Evolutionary conservation across 1,140 invertebrate species (phyloP).

Genomic region (Oreohelix idahoensis): DNA sequence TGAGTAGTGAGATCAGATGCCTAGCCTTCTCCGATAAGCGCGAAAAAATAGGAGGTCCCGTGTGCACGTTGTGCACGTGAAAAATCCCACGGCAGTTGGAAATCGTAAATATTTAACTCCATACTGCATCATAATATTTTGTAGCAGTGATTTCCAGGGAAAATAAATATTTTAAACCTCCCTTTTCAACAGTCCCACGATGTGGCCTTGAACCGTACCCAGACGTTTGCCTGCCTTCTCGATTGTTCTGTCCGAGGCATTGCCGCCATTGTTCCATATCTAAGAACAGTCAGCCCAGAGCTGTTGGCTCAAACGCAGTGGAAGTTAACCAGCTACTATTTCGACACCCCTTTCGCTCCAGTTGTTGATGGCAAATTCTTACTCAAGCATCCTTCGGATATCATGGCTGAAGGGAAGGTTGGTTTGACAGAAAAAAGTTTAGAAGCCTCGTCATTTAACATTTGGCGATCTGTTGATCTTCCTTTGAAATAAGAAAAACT

Average conservation of each 20-base stretch:
- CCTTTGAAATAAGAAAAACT: not conserved
- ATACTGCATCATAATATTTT: not conserved
- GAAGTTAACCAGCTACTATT: not conserved
- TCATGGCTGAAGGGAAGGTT: not conserved
- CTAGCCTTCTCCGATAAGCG: no score
- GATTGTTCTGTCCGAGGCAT: not conserved
- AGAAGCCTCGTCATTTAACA: not conserved
- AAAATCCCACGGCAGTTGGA: no score
- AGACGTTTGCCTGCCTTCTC: not conserved
- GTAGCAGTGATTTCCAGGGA: no score
- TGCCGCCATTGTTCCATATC: not conserved
- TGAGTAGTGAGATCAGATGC: no score
- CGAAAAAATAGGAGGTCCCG: no score
- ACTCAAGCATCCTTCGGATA: not conserved
- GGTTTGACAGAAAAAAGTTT: no score
- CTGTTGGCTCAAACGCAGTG: not conserved
- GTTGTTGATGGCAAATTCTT: conserved; percentile 10
- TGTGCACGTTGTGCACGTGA: no score
- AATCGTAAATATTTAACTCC: not conserved
- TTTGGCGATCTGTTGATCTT: not conserved
- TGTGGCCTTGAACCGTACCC: not conserved
- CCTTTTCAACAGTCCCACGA: not conserved
- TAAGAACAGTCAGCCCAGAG: not conserved
- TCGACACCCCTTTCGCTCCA: conserved; percentile 1
- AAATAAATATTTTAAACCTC: no score